phyloP scores from a whole-genome alignment of 2,797 vertebrate genomes.

The Nannoperca obscura region DNA sequence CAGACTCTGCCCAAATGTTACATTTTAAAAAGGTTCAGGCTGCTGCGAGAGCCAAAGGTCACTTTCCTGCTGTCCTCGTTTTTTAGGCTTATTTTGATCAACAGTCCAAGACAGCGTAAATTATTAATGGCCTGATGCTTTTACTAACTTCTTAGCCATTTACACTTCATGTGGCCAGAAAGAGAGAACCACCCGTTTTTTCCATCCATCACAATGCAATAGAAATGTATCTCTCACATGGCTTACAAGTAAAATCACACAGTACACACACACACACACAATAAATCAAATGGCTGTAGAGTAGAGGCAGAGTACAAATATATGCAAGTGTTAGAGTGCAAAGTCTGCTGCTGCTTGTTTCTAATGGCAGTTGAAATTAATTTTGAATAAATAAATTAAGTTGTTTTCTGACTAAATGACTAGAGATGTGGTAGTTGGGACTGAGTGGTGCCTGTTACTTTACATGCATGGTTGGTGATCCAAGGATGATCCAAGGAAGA shows the following conservation, averaged over 20 bases:
- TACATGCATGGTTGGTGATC: too few species aligned
- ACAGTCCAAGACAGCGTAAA: conserved; percentile 3
- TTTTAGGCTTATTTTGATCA: conserved; percentile 12
- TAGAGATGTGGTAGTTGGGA: background rate
- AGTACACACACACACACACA: background rate
- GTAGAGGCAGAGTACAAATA: background rate
- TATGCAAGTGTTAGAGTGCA: background rate
- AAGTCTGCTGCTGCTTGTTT: background rate
- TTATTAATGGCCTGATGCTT: background rate
- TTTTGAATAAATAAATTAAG: background rate
- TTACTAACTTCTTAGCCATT: conserved; percentile 5
- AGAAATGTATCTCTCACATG: background rate
- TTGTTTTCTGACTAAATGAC: background rate
- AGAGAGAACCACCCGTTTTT: background rate
- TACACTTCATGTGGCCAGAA: background rate
- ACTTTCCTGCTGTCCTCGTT: conserved; percentile 27
- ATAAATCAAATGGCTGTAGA: background rate
- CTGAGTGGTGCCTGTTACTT: too few species aligned
- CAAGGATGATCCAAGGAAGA: background rate
- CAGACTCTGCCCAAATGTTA: conserved; percentile 67
- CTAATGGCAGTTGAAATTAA: background rate
- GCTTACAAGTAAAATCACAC: background rate
- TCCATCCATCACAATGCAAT: background rate
- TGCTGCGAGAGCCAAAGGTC: conserved; percentile 28
- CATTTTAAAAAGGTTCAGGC: conserved; percentile 60